Base-by-base conservation (phyloP, 2,888 invertebrate genomes). In the Blomia tropicalis region DNA sequence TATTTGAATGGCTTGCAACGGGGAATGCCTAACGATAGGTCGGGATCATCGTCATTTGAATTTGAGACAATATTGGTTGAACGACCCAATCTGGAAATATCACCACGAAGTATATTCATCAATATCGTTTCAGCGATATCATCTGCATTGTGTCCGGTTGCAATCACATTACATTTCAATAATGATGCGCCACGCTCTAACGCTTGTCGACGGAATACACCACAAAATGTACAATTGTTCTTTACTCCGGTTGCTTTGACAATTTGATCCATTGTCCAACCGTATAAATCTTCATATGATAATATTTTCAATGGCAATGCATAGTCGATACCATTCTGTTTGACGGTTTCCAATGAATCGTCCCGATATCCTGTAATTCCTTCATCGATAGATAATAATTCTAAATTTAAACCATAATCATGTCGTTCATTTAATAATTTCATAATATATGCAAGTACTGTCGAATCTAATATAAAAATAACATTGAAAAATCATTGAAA, bases 211-310 rank as follows among this genome's bases (percentile, higher is more conserved):
- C 69, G 58, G 56, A 69, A 69, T 5, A 91, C 91, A 11, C 91
- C 91, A 77, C 91, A 91, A 73, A 91, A 91, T 5, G 91, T 91
- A 74, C 98, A 98, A 75, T 98, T 98, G 74, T 93, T 98, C 72
- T 89, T 91, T 61, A 85, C 81, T 0, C 87, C 84, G 67, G 82
- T 78, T 71, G 78, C 75, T 67, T 76, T 72, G 1, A 99, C 98
- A 73, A 98, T 96, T 70, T 86, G 86, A 77, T 99, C 98, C 93
- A 95, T 95, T 2, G 96, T 95, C 98, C 98, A 99, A 0, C 95
- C 95, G 77, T 96, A 98, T 3, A 98, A 77, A 70, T 96, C 92
- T 77, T 77, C 85, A 72, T 98, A 98, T 0, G 95, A 95, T 5
- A 96, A 77, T 65, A 98, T 90, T 77, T 88, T 92, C 43, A 99